phyloP scores from a whole-genome alignment of 2,797 vertebrate species.

The Manis pentadactyla region DNA sequence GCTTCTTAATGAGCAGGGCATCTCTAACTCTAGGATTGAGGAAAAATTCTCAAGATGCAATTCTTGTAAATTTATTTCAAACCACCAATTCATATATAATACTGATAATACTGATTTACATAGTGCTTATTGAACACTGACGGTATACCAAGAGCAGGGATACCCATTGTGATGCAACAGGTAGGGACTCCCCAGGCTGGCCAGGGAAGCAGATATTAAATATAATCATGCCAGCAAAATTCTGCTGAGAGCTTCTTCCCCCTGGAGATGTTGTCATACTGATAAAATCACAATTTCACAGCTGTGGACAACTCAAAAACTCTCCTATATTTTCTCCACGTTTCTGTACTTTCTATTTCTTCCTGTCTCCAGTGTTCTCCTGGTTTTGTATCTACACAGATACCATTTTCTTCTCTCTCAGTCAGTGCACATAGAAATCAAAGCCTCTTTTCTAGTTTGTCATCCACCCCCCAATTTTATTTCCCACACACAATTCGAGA shows the following conservation, averaged over 20 bases:
- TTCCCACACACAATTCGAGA: not conserved
- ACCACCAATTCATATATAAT: not conserved
- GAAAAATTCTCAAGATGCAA: not conserved
- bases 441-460: not conserved
- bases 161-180: not conserved
- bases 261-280: not conserved
- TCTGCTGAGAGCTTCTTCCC: not conserved
- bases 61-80: conserved; percentile 38
- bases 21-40: not conserved
- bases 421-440: not conserved
- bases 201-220: not conserved
- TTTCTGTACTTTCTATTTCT: not conserved
- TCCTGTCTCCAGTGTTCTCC: not conserved
- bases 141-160: not conserved
- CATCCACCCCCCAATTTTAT: not conserved
- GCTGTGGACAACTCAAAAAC: not conserved
- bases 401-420: not conserved
- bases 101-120: not conserved
- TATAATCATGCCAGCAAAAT: not conserved
- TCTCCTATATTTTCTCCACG: not conserved
- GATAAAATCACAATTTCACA: not conserved
- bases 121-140: not conserved
- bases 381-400: not conserved
- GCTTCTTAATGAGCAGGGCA: conserved; percentile 15
- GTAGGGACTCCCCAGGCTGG: not conserved